Conservation (phyloP, 2,888 invertebrate genomes). For the Erebia palarica region DNA sequence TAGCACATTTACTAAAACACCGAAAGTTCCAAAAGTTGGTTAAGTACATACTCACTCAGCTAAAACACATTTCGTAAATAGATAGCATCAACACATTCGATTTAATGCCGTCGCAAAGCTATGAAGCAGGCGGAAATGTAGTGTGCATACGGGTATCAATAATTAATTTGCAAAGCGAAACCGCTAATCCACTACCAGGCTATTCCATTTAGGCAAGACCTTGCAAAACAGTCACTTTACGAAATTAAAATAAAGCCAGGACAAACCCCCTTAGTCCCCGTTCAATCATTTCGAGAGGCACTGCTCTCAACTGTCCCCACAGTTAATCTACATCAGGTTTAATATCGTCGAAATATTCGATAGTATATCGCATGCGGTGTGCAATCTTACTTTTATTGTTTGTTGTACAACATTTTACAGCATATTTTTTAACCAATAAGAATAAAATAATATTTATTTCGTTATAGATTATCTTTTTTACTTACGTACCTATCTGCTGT, state of each 20-base stretch:
- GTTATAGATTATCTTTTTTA: too few species aligned
- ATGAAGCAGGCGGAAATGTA: slow-evolving; percentile 28
- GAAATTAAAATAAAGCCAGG: slow-evolving; percentile 78
- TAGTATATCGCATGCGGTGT: slow-evolving; percentile 47
- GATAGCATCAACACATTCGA: slow-evolving; percentile 9
- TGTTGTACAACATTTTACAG: not conserved
- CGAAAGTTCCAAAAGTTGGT: not conserved
- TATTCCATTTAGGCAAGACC: slow-evolving; percentile 58
- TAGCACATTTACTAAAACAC: not conserved
- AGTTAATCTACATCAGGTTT: slow-evolving; percentile 58
- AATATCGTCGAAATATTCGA: slow-evolving; percentile 55
- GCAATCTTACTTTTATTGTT: not conserved
- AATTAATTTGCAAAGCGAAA: slow-evolving; percentile 41
- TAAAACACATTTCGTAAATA: slow-evolving; percentile 12
- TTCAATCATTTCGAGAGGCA: slow-evolving; percentile 79
- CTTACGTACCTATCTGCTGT: too few species aligned
- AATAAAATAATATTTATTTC: too few species aligned
- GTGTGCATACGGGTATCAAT: slow-evolving; percentile 38
- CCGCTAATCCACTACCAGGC: slow-evolving; percentile 53
- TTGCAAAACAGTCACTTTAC: slow-evolving; percentile 79
- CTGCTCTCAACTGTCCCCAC: slow-evolving; percentile 67
- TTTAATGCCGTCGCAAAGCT: slow-evolving; percentile 24
- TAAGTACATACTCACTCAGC: not conserved
- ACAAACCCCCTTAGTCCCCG: slow-evolving; percentile 76
- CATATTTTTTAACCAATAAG: not conserved